phyloP scores from a whole-genome alignment of 1,140 invertebrate genomes.

The Penaeus indicus region DNA sequence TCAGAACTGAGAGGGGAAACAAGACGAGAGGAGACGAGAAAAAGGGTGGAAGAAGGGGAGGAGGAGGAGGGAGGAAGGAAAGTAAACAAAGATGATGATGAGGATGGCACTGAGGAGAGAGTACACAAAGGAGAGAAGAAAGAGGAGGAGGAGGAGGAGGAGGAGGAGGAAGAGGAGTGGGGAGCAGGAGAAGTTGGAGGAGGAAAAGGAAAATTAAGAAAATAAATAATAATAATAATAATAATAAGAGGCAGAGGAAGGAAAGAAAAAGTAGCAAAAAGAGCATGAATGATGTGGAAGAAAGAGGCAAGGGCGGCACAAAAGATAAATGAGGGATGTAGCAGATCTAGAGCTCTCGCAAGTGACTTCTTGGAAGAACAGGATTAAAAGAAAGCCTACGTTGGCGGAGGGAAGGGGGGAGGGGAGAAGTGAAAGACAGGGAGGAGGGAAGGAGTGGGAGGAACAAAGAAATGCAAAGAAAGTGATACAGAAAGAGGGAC shows the following conservation, averaged over 20 bases:
- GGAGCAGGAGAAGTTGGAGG: neutral
- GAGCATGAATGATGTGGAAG: neutral
- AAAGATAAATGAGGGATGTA: neutral
- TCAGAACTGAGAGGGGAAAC: no score
- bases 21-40: no score
- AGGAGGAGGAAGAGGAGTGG: neutral
- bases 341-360: no score
- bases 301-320: neutral
- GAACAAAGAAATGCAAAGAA: neutral
- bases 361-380: no score
- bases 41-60: neutral
- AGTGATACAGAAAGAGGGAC: no score
- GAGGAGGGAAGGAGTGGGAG: neutral
- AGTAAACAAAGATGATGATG: neutral
- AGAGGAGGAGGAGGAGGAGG: no score
- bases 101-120: neutral
- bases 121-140: neutral
- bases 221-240: neutral
- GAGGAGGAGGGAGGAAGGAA: neutral
- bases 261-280: conserved; percentile 2
- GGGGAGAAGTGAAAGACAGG: neutral
- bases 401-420: conserved; percentile 2
- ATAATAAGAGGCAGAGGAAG: neutral
- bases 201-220: neutral
- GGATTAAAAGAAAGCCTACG: no score